Evolutionary conservation across 2,888 invertebrate species (phyloP).

Genomic region (Gasteruption jaculator): DNA sequence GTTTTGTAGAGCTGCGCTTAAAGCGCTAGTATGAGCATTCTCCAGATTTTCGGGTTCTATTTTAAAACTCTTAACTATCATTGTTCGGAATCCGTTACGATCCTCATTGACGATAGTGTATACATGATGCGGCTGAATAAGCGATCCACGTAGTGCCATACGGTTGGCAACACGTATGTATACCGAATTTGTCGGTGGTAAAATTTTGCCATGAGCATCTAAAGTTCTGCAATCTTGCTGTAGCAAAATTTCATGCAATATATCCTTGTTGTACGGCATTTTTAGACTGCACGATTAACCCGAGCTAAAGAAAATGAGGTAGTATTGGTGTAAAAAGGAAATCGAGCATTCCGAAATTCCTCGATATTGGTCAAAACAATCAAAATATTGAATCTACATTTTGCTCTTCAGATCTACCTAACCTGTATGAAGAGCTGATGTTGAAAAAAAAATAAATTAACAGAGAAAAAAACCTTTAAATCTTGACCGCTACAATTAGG

Average conservation of each 20-base stretch:
- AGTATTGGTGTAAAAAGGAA: too few species aligned
- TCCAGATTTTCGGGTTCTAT: neutral
- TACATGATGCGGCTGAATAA: conserved; percentile 15
- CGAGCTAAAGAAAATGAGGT: too few species aligned
- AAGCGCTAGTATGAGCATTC: neutral
- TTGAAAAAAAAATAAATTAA: too few species aligned
- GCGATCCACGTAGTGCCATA: conserved; percentile 18
- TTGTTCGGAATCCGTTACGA: conserved; percentile 15
- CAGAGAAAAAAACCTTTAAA: too few species aligned
- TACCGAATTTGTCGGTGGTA: conserved; percentile 13
- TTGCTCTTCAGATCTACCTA: too few species aligned
- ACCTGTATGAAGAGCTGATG: too few species aligned
- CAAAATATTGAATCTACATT: too few species aligned
- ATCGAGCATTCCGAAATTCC: too few species aligned
- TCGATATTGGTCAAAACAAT: too few species aligned
- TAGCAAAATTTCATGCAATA: conserved; percentile 18
- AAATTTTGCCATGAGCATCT: conserved; percentile 11
- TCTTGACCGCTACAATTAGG: too few species aligned
- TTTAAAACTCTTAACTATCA: neutral
- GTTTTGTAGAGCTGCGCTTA: neutral
- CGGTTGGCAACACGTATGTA: conserved; percentile 12
- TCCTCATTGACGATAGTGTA: conserved; percentile 18
- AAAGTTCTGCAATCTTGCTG: conserved; percentile 16
- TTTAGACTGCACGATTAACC: too few species aligned
- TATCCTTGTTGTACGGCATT: conserved; percentile 15